Evolutionary conservation across 2,113 vertebrate species (phyloP).

Genomic region (Elaphurus davidianus): DNA sequence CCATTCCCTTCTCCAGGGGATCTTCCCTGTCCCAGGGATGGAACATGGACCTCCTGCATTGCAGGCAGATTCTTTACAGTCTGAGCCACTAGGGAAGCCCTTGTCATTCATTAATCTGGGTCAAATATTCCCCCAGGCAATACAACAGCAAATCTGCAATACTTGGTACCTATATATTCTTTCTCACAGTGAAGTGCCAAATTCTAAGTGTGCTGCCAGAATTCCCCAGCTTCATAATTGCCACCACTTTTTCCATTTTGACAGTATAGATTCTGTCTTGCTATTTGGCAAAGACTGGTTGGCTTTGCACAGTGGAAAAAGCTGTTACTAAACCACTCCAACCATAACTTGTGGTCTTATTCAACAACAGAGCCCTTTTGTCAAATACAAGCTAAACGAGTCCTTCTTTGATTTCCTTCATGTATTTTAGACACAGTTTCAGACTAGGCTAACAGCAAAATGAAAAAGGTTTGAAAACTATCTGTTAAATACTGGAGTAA

Average conservation of each 20-base stretch:
- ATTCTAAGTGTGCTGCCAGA: neutral
- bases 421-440: neutral
- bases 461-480: neutral
- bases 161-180: neutral
- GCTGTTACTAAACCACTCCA: slow-evolving; percentile 42
- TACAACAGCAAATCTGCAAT: neutral
- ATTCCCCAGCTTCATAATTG: neutral
- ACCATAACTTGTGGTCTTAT: slow-evolving; percentile 24
- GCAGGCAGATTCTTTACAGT: neutral
- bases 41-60: neutral
- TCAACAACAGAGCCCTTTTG: neutral
- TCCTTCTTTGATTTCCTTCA: neutral
- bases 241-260: neutral
- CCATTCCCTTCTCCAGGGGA: neutral
- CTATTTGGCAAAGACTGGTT: slow-evolving; percentile 14
- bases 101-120: neutral
- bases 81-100: neutral
- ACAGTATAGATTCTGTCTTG: slow-evolving; percentile 36
- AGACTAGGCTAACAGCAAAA: neutral
- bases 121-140: neutral
- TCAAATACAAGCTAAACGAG: slow-evolving; percentile 38
- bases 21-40: neutral
- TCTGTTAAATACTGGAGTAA: neutral
- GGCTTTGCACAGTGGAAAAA: slow-evolving; percentile 59
- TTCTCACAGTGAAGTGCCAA: neutral